phyloP scores from a whole-genome alignment of 2,888 invertebrate genomes.

The Archips crataeganus region DNA sequence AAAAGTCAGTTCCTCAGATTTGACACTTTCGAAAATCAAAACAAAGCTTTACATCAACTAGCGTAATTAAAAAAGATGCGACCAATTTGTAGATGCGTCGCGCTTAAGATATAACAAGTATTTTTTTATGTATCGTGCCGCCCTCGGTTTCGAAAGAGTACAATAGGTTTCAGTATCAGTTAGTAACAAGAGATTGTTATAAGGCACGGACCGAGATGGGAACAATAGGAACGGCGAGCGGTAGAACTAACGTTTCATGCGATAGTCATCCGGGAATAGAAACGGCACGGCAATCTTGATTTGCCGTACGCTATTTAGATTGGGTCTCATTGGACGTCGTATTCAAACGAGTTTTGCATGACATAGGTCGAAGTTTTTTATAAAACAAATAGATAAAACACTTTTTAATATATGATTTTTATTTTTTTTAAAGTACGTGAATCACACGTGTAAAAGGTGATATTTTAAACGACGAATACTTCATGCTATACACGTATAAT shows the following conservation, averaged over 20 bases:
- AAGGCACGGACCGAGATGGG: slow-evolving; percentile 32
- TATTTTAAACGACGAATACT: no score
- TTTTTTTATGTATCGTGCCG: background rate
- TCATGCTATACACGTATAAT: no score
- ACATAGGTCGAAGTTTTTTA: background rate
- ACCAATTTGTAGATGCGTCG: background rate
- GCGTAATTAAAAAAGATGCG: slow-evolving; percentile 5
- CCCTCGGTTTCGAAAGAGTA: slow-evolving; percentile 12
- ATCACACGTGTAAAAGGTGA: no score
- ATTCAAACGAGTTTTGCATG: background rate
- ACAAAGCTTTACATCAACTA: background rate
- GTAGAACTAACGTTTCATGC: slow-evolving; percentile 28
- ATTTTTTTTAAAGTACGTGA: no score
- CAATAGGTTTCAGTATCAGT: slow-evolving; percentile 37
- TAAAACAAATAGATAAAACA: background rate
- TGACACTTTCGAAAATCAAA: background rate
- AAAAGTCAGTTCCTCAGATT: background rate
- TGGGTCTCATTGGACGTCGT: slow-evolving; percentile 16
- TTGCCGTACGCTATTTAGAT: slow-evolving; percentile 28
- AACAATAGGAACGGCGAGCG: slow-evolving; percentile 36
- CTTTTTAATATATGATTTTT: background rate
- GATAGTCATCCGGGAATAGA: slow-evolving; percentile 40
- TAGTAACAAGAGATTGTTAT: slow-evolving; percentile 32
- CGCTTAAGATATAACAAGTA: background rate
- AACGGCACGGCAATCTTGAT: slow-evolving; percentile 35